A percentile compares a stretch with the other conserved stretches of the same genome.
These are phyloP conservation scores for Stomatorhinus ivindoensis DNA, from an alignment of 2,113 vertebrate genomes.

Conservation along the genomic window DNA sequence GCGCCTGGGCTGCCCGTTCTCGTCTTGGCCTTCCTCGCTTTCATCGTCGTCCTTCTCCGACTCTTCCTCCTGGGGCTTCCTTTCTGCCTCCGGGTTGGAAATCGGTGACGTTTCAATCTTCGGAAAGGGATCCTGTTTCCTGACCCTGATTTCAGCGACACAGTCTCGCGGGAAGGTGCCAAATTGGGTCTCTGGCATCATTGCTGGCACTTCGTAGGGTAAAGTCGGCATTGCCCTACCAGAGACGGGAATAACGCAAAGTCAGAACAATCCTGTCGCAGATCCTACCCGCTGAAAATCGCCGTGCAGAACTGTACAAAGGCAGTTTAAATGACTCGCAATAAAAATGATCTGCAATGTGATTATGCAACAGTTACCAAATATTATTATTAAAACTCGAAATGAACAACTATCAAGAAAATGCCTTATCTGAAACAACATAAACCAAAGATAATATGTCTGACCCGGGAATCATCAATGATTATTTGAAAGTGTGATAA, in stretches of 20 bases:
- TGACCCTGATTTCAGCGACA: constrained; percentile 69
- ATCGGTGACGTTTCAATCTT: constrained; percentile 54
- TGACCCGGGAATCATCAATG: not conserved
- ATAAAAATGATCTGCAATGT: not conserved
- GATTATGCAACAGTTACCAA: not conserved
- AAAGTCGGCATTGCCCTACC: constrained; percentile 80
- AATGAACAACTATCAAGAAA: not conserved
- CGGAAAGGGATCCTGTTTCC: constrained; percentile 57
- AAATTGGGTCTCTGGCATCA: constrained; percentile 75
- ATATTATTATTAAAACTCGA: not conserved
- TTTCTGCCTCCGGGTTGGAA: constrained; percentile 62
- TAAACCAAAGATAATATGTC: not conserved
- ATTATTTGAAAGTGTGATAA: not conserved
- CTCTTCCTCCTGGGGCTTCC: constrained; percentile 60
- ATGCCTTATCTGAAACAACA: not conserved
- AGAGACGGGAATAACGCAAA: constrained; percentile 55
- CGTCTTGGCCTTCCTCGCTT: constrained; percentile 68
- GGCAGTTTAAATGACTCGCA: not conserved
- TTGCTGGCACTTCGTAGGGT: constrained; percentile 76
- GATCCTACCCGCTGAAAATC: not conserved
- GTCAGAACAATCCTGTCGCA: not conserved
- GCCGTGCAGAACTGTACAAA: not conserved
- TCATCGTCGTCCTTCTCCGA: constrained; percentile 63
- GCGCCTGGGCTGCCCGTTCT: constrained; percentile 68
- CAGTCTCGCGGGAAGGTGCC: constrained; percentile 76